Evolutionary conservation across 2,888 invertebrate genomes (phyloP), one percentile per base, ranked within the genome.

Genomic region (Calliscelio sp.): DNA sequence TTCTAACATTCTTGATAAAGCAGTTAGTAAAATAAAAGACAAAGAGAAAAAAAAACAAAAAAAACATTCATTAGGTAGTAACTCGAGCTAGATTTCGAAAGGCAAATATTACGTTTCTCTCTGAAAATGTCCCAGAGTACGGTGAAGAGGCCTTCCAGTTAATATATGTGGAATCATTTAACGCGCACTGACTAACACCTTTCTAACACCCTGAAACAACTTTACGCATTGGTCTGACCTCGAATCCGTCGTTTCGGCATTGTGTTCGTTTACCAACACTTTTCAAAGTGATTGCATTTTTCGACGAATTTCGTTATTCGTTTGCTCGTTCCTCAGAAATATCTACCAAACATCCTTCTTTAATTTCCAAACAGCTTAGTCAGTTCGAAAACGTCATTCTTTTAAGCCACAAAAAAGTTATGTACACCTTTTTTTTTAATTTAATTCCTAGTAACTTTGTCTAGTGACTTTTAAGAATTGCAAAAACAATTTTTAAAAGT

Each of bases 161-260:
- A 65, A 77, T 78, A 70, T 82, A 73, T 82, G 82, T 59, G 66
- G 78, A 82, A 82, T 66, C 73, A 71, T 73, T 82, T 80, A 75
- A 83, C 81, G 70, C 74, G 81, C 85, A 32, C 51, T 55, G 71
- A 65, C 84, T 80, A 84, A 84, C 75, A 70, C 74, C 80, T 84
- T 84, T 84, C 84, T 81, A 84, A 84, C 77, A 79, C 66, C 49
- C 44, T 35, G 57, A 78, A 66, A 41, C 8, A 32, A 20, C 65
- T 65, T 28, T 18, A 44, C 38, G 44, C 73, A 24, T 18, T 38
- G 71, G 38, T 10, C 51, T 79, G 83, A 82, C 82, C 82, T 82
- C 82, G 82, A 82, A 78, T 44, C 22, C 79, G 80, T 20, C 55
- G 65, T 53, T 71, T 59, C 74, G 81, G 66, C 68, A 66, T 73